Evolutionary conservation across 2,888 invertebrate species (phyloP).

Genomic region (Drosophila kambysellisi): DNA sequence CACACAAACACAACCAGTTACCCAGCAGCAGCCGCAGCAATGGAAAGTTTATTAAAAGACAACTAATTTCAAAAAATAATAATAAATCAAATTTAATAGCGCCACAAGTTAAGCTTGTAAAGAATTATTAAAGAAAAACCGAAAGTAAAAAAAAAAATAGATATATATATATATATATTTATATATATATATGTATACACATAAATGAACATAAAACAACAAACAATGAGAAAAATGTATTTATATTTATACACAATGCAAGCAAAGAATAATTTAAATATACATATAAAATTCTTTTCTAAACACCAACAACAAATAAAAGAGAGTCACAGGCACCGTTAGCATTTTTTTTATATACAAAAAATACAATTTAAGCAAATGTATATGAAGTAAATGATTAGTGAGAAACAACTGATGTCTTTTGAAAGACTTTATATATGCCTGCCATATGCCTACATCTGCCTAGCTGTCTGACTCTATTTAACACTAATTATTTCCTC

Average conservation of each 20-base stretch:
- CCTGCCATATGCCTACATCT: conserved; percentile 80
- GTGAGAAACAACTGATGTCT: conserved; percentile 75
- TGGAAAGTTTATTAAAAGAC: conserved; percentile 36
- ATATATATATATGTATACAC: conserved; percentile 17
- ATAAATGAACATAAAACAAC: conserved; percentile 29
- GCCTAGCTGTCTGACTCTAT: conserved; percentile 77
- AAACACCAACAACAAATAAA: conserved; percentile 41
- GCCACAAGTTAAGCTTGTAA: conserved; percentile 39
- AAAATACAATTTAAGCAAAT: conserved; percentile 72
- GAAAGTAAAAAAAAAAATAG: conserved; percentile 13
- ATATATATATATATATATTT: conserved; percentile 15
- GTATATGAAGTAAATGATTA: conserved; percentile 61
- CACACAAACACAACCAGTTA: conserved; percentile 18
- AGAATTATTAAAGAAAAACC: conserved; percentile 12
- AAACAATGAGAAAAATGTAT: conserved; percentile 69
- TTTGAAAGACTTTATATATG: conserved; percentile 79
- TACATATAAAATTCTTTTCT: conserved; percentile 45
- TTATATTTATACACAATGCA: conserved; percentile 75
- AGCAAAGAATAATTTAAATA: conserved; percentile 54
- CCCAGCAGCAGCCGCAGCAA: conserved; percentile 40
- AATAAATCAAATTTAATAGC: conserved; percentile 21
- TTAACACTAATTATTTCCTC: conserved; percentile 43
- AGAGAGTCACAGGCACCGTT: conserved; percentile 74
- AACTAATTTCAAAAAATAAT: conserved; percentile 14
- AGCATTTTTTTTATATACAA: conserved; percentile 77